phyloP scores from a whole-genome alignment of 1,140 invertebrate genomes.

The Orchesella cincta region DNA sequence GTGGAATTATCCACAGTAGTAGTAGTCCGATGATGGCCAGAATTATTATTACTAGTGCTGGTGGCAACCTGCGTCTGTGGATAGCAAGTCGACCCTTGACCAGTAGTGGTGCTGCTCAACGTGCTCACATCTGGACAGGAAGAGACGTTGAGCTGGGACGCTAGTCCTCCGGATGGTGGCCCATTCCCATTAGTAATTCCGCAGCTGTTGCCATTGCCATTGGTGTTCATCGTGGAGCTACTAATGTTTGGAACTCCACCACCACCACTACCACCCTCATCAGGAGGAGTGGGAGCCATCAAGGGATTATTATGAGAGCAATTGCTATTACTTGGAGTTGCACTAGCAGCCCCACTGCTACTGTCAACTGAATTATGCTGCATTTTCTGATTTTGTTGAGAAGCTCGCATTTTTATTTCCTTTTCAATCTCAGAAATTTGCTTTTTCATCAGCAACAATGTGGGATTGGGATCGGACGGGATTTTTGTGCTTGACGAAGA shows the following conservation, averaged over 20 bases:
- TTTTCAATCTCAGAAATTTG: slow-evolving; percentile 74
- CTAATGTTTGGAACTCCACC: background rate
- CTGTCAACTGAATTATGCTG: slow-evolving; percentile 54
- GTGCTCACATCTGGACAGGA: slow-evolving; percentile 19
- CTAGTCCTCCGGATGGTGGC: background rate
- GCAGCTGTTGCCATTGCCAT: slow-evolving; percentile 32
- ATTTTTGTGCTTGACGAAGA: background rate
- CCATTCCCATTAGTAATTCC: slow-evolving; percentile 3
- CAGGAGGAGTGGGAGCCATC: background rate
- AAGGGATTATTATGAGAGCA: background rate
- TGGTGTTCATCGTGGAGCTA: background rate
- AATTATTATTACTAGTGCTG: background rate
- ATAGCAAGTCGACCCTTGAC: slow-evolving; percentile 1
- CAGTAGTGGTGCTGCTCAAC: background rate
- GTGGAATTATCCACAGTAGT: too few species aligned
- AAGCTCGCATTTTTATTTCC: slow-evolving; percentile 67
- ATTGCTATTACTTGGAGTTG: slow-evolving; percentile 13
- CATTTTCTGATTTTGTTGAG: slow-evolving; percentile 53
- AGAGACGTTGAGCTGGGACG: slow-evolving; percentile 6
- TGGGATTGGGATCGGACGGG: slow-evolving; percentile 52
- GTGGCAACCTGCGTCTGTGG: background rate
- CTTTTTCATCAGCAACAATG: slow-evolving; percentile 70
- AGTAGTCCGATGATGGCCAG: background rate
- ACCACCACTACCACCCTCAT: background rate
- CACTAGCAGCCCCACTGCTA: too few species aligned